These are phyloP conservation scores for Microctenopoma lineatum DNA, from an alignment of 2,797 vertebrate species.

Conservation along the genomic window DNA sequence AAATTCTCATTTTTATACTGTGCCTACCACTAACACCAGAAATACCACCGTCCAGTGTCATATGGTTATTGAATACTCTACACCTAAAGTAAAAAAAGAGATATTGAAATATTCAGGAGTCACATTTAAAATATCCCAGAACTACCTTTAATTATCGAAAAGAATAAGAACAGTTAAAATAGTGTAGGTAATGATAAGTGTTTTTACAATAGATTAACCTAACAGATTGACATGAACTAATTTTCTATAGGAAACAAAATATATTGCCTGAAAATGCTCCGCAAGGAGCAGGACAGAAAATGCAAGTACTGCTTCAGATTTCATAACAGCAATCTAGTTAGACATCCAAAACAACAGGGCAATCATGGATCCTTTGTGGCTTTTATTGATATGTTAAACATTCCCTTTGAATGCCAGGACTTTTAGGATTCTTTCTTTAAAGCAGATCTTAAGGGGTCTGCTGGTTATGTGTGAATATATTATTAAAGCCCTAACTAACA, in stretches of 20 bases:
- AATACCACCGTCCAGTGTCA: not conserved
- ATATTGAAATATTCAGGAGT: constrained; percentile 1
- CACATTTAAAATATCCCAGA: not conserved
- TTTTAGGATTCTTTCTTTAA: not conserved
- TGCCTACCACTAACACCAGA: not conserved
- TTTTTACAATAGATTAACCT: not conserved
- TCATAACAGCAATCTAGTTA: constrained; percentile 34
- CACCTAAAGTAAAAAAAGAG: not conserved
- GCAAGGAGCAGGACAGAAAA: constrained; percentile 11
- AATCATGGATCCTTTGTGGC: constrained; percentile 11
- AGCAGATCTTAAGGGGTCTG: not conserved
- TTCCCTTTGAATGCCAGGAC: not conserved
- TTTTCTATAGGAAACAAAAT: not conserved
- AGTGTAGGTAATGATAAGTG: not conserved
- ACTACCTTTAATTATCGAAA: not conserved
- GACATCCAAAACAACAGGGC: constrained; percentile 22
- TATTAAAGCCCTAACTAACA: not conserved
- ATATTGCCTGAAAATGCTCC: constrained; percentile 26
- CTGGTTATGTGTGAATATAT: not conserved
- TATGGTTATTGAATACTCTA: constrained; percentile 4
- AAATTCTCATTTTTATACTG: constrained; percentile 13
- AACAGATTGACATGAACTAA: constrained; percentile 5
- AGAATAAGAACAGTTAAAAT: not conserved
- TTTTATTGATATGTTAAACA: not conserved
- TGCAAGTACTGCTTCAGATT: constrained; percentile 45